Evolutionary conservation across 2,797 vertebrate genomes (phyloP).

Genomic region (Salarias fasciatus): DNA sequence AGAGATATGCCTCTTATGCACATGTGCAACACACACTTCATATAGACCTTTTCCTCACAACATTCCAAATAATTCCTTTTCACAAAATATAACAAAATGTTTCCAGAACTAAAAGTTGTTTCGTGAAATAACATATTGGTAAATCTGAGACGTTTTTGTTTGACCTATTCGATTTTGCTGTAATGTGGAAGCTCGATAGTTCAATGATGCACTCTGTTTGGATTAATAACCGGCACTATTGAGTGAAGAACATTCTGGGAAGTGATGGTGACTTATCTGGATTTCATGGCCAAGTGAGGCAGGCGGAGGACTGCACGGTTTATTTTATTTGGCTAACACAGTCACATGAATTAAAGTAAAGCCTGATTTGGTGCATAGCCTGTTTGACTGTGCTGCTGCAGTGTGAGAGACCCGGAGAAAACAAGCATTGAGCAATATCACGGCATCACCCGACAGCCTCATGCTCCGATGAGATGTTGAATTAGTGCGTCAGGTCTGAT

Average conservation of each 20-base stretch:
- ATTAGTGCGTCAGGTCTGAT: slow-evolving; percentile 3
- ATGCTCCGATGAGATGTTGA: slow-evolving; percentile 1
- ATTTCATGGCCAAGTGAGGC: not conserved
- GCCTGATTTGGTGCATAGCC: not conserved
- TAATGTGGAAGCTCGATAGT: not conserved
- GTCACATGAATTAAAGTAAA: not conserved
- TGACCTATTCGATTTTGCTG: not conserved
- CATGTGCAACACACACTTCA: too few species aligned
- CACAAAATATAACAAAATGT: too few species aligned
- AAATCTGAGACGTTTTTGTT: not conserved
- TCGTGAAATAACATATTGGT: too few species aligned
- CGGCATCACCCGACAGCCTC: not conserved
- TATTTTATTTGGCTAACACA: not conserved
- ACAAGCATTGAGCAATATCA: not conserved
- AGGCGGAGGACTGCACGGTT: too few species aligned
- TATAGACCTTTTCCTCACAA: too few species aligned
- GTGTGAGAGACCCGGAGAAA: not conserved
- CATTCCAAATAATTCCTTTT: too few species aligned
- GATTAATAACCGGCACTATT: not conserved
- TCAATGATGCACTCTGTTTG: not conserved
- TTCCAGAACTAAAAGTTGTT: too few species aligned
- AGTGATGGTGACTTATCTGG: not conserved
- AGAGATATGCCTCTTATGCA: too few species aligned
- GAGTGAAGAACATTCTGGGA: not conserved
- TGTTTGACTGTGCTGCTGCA: not conserved